Percentiles rank a stretch among this genome's conserved stretches.
phyloP scores from a whole-genome alignment of 2,797 vertebrate species.

The Emys orbicularis region DNA sequence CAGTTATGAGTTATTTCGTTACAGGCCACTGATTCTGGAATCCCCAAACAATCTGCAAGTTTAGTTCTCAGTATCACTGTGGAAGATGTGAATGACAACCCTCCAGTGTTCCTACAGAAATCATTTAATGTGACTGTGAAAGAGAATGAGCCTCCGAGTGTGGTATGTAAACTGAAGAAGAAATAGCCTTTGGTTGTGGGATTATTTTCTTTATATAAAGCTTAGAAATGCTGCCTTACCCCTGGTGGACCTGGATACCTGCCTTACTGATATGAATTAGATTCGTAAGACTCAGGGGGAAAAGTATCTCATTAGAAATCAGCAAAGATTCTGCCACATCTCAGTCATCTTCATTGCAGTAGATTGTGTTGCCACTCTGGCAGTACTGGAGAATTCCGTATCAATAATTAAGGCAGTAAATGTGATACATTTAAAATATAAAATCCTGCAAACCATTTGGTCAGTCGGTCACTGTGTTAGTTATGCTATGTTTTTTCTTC shows the following conservation, averaged over 20 bases:
- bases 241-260: not conserved
- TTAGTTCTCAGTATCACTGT: slow-evolving; percentile 54
- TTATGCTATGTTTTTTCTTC: not conserved
- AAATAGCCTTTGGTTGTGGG: not conserved
- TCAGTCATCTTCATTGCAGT: not conserved
- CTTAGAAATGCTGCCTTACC: not conserved
- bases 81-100: slow-evolving; percentile 74
- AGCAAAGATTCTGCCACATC: not conserved
- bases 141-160: slow-evolving; percentile 70
- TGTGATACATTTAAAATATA: not conserved
- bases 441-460: not conserved
- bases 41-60: not conserved
- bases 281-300: not conserved
- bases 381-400: not conserved
- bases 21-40: slow-evolving; percentile 71
- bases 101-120: slow-evolving; percentile 59
- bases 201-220: not conserved
- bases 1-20: not conserved
- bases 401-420: not conserved
- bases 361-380: not conserved
- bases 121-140: slow-evolving; percentile 44
- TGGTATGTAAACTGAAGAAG: slow-evolving; percentile 43
- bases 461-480: not conserved
- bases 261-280: not conserved
- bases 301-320: not conserved